Conservation (phyloP, 2,888 invertebrate genomes). For the Tiliacea citrago region DNA sequence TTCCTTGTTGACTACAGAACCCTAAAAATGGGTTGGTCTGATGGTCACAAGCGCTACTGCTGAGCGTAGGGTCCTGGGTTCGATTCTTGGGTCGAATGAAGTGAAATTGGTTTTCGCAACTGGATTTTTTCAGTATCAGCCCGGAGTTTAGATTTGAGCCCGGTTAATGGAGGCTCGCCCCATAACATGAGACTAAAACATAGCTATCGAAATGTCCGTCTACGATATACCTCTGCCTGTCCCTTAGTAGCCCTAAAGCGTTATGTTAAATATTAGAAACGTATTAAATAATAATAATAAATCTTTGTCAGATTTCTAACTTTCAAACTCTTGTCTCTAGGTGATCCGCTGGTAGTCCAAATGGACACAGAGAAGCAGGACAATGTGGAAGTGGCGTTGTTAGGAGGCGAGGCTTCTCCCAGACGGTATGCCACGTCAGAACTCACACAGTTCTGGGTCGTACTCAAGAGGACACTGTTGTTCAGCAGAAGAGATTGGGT, state of each 20-base stretch:
- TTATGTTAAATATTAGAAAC: too few species aligned
- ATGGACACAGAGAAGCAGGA: constrained; percentile 92
- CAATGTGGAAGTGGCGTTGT: constrained; percentile 93
- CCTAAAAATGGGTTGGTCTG: neutral
- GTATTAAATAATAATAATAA: neutral
- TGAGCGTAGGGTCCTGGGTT: neutral
- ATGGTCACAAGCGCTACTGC: neutral
- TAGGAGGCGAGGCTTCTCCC: constrained; percentile 92
- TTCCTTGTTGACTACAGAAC: too few species aligned
- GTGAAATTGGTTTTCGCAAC: neutral
- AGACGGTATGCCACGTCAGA: constrained; percentile 96
- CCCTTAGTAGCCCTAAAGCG: neutral
- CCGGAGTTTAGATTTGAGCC: too few species aligned
- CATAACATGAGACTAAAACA: neutral
- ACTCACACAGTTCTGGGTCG: constrained; percentile 96
- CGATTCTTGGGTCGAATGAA: neutral
- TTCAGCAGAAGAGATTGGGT: constrained; percentile 98
- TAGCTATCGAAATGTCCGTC: neutral
- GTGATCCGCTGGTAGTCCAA: constrained; percentile 90
- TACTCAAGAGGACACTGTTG: constrained; percentile 95
- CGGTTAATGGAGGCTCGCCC: too few species aligned
- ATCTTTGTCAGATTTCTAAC: constrained; percentile 5
- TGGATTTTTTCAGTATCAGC: neutral
- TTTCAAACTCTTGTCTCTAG: constrained; percentile 70
- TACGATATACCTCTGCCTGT: neutral